Evolutionary conservation across 2,888 invertebrate genomes (phyloP).

Genomic region (Scrobipalpa atriplicella): DNA sequence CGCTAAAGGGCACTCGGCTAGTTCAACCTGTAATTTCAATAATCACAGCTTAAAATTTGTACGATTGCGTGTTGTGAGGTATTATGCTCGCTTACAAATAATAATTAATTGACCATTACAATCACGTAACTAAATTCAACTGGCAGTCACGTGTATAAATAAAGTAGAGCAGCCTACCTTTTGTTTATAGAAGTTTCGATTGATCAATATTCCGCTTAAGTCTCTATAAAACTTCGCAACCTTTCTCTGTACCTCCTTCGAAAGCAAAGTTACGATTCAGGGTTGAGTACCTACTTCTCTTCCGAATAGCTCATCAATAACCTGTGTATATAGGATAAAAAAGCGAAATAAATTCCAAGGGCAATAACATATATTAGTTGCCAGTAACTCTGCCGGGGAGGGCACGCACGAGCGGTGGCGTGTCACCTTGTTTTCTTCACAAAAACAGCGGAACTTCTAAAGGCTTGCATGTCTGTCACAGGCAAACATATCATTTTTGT

Average conservation of each 20-base stretch:
- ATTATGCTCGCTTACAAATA: slow-evolving; percentile 42
- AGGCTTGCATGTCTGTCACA: slow-evolving; percentile 59
- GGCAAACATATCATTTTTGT: slow-evolving; percentile 69
- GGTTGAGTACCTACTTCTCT: slow-evolving; percentile 26
- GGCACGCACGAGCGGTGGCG: slow-evolving; percentile 53
- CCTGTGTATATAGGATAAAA: slow-evolving; percentile 37
- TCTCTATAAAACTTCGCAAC: neutral
- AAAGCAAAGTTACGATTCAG: slow-evolving; percentile 18
- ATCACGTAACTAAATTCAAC: slow-evolving; percentile 38
- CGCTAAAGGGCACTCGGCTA: neutral
- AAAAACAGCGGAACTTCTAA: slow-evolving; percentile 55
- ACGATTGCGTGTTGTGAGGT: slow-evolving; percentile 43
- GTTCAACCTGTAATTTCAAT: slow-evolving; percentile 36
- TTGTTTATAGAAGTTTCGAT: slow-evolving; percentile 8
- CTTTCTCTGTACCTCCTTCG: slow-evolving; percentile 9
- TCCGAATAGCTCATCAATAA: slow-evolving; percentile 41
- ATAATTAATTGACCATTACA: slow-evolving; percentile 43
- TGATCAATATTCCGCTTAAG: slow-evolving; percentile 1
- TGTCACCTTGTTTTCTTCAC: slow-evolving; percentile 57
- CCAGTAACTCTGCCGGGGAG: slow-evolving; percentile 47
- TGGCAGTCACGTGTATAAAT: slow-evolving; percentile 29
- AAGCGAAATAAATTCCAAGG: slow-evolving; percentile 40
- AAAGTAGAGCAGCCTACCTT: slow-evolving; percentile 23
- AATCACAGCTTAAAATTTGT: slow-evolving; percentile 40
- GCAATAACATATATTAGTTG: slow-evolving; percentile 50